Evolutionary conservation across 2,888 invertebrate species (phyloP), one percentile per base, ranked within the genome.

Genomic region (Dasypolia templi): DNA sequence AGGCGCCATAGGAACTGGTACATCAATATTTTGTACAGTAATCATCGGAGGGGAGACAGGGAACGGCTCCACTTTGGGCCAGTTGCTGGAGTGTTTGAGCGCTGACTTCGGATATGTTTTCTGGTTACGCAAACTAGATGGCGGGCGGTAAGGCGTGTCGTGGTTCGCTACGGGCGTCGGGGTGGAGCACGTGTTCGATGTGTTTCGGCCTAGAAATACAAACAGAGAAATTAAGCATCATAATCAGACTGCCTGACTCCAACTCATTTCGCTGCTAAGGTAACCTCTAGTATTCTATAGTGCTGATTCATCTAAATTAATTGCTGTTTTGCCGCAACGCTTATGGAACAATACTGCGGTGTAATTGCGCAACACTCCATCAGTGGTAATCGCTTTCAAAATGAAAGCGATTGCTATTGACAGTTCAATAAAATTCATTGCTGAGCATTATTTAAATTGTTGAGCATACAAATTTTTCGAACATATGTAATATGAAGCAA

Each of bases 61-160:
- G 89, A 96, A 96, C 0, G 96, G 96, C 81, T 96, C 96, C 91
- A 96, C 94, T 89, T 93, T 95, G 2, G 96, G 96, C n/a, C 95
- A 68, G 74, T 86, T 86, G 72, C 90, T 89, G 2, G 93, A 91
- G 83, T 95, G 92, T 82, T 96, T 96, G 1, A 95, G 90, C 2
- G 93, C 95, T 2, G 95, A 95, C 81, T 95, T 96, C 0, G 96
- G 96, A 81, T 95, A 95, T 29, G 96, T 96, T 83, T 96, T 96
- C 89, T 94, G 95, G 90, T 93, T 95, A 55, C 96, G 93, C 0
- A 94, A 90, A 79, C 94, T 95, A 55, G 96, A 96, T 49, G 96
- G 96, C 61, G 96, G 96, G 77, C 96, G 95, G 90, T 96, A 96
- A n/a, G 94, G 91, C 0, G 96, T 96, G 93, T 96, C 95, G 92